Evolutionary conservation across 2,113 vertebrate genomes (phyloP), one percentile per base, ranked within the genome.

Genomic region (Chroicocephalus ridibundus): DNA sequence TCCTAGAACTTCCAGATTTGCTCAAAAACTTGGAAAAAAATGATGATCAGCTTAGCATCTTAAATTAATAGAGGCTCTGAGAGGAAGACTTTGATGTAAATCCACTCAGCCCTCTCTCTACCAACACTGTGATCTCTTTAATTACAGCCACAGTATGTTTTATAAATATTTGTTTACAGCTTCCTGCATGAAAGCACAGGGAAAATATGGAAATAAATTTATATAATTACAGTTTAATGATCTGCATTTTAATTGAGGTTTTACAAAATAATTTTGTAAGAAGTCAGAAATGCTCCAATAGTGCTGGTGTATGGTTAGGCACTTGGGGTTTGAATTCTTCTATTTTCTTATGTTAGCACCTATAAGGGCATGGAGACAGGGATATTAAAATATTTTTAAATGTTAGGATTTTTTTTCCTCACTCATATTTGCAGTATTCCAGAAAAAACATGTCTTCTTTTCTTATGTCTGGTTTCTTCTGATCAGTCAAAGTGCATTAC

Each of bases 131-230:
- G 61, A 95, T 93, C 34, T 65, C 27, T 91, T 94, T 96, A 95
- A 96, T 96, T 95, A 93, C 60, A 84, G 57, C 7, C 52, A 84
- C n/a, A 69, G 74, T 64, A 51, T 89, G 68, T 94, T 97, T 95
- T 87, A 75, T 87, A 97, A 95, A 95, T 81, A 96, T 96, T 95
- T 92, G 44, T 95, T 96, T 92, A 93, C 77, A 68, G 31, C 36
- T 91, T 85, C 44, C 54, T 85, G 22, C 76, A 74, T 66, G 85
- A 92, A 80, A 94, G 47, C 70, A 86, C 40, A 46, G 70, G 75
- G 57, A 92, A 95, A 94, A 95, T 91, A 93, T 69, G 79, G 90
- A 91, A 92, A 93, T 15, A 93, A 82, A 76, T 61, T 47, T 91
- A 69, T 95, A 83, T 95, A 96, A 96, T 94, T 97, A 68, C 74